phyloP scores from a whole-genome alignment of 2,888 invertebrate genomes.

The Amorpha juglandis region DNA sequence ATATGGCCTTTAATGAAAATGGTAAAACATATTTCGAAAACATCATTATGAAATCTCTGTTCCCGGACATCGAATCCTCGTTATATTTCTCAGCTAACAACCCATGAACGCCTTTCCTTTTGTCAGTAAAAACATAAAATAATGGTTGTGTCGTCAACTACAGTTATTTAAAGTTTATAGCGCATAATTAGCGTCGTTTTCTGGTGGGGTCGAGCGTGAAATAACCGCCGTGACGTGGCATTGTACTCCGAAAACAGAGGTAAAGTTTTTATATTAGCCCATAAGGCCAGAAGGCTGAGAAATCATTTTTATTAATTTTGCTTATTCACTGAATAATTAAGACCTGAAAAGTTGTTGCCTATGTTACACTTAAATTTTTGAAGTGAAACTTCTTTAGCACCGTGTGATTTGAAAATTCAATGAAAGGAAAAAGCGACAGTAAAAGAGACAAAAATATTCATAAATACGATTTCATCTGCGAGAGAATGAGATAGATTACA shows the following conservation, averaged over 20 bases:
- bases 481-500: too few relatives aligned
- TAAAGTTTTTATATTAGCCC: slow-evolving; percentile 1
- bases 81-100: neutral
- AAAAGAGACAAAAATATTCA: too few relatives aligned
- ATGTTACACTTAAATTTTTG: too few relatives aligned
- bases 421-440: too few relatives aligned
- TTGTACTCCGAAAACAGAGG: neutral
- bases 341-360: too few relatives aligned
- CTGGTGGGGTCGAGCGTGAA: slow-evolving; percentile 23
- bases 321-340: neutral
- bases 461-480: too few relatives aligned
- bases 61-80: neutral
- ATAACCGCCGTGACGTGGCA: slow-evolving; percentile 17
- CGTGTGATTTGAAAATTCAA: too few relatives aligned
- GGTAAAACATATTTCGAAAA: too few relatives aligned
- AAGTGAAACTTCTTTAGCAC: too few relatives aligned
- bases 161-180: slow-evolving; percentile 18
- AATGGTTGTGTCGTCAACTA: slow-evolving; percentile 19
- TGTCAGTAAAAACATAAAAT: slow-evolving; percentile 1
- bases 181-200: slow-evolving; percentile 22
- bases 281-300: neutral
- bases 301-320: neutral
- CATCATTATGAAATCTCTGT: neutral
- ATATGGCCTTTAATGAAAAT: too few relatives aligned
- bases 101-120: neutral